These are phyloP conservation scores for Malurus alboscapulatus DNA, from an alignment of 2,113 vertebrate species.

Conservation along the genomic window DNA sequence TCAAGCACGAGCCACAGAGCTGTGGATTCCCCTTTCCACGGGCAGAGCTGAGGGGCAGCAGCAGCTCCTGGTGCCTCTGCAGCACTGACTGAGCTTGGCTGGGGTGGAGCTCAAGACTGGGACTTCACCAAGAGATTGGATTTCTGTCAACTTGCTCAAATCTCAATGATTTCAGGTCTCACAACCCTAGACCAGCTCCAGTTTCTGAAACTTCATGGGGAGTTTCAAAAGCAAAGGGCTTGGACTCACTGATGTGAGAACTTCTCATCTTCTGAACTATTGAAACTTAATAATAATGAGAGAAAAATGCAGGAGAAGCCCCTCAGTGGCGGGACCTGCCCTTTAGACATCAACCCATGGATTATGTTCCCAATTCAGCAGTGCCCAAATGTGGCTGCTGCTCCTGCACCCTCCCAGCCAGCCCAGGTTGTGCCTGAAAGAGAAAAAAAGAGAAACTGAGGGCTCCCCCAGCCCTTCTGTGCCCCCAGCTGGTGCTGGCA, in stretches of 20 bases:
- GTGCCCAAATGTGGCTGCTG: accelerated
- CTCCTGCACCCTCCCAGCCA: neutral
- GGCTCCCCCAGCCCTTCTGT: neutral
- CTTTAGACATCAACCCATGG: neutral
- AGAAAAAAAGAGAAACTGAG: neutral
- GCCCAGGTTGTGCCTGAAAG: neutral
- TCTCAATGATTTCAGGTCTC: neutral
- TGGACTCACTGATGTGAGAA: neutral
- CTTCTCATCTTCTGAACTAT: neutral
- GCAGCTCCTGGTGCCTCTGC: neutral
- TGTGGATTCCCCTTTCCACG: neutral
- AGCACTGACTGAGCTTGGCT: neutral
- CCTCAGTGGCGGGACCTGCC: neutral
- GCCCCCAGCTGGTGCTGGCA: neutral
- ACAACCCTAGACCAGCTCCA: neutral
- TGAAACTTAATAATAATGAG: neutral
- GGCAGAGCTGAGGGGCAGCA: neutral
- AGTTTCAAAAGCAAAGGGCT: neutral
- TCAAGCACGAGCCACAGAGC: neutral
- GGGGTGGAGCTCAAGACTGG: neutral
- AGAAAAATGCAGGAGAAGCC: neutral
- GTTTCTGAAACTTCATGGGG: neutral
- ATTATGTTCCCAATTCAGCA: neutral
- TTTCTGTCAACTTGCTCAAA: neutral
- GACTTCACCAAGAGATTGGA: neutral